Evolutionary conservation across 2,113 vertebrate species (phyloP).

Genomic region (Lontra canadensis): DNA sequence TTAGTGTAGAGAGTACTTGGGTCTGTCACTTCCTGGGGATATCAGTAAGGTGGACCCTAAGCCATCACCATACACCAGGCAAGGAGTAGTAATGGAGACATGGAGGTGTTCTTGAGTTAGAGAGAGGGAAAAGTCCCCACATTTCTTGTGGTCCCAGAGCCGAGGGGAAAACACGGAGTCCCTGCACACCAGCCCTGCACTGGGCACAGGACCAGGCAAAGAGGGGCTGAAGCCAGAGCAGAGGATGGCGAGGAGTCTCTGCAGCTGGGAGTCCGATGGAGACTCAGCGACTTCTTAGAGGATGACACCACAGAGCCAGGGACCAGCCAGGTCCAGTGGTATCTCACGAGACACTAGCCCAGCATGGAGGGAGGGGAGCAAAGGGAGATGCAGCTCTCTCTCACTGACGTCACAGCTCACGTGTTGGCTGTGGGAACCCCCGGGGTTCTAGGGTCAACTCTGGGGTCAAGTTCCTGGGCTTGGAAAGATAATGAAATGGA

Average conservation of each 20-base stretch:
- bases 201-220: not conserved
- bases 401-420: accelerated
- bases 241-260: not conserved
- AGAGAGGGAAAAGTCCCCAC: accelerated
- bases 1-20: not conserved
- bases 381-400: accelerated
- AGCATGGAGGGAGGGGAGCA: accelerated
- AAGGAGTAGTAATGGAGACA: not conserved
- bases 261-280: not conserved
- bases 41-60: not conserved
- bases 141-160: not conserved
- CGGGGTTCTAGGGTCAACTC: not conserved
- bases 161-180: not conserved
- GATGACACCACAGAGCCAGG: not conserved
- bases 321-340: accelerated
- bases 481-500: not conserved
- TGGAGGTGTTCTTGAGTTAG: not conserved
- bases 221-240: not conserved
- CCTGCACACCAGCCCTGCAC: not conserved
- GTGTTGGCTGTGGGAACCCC: not conserved
- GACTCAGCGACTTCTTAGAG: not conserved
- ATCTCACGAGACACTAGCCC: not conserved
- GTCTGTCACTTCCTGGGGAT: not conserved
- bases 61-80: not conserved
- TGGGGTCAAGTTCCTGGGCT: not conserved